Percentiles rank a stretch among this genome's conserved stretches.
Conservation (phyloP, 2,113 vertebrate genomes). For the Turdus rufiventris region DNA sequence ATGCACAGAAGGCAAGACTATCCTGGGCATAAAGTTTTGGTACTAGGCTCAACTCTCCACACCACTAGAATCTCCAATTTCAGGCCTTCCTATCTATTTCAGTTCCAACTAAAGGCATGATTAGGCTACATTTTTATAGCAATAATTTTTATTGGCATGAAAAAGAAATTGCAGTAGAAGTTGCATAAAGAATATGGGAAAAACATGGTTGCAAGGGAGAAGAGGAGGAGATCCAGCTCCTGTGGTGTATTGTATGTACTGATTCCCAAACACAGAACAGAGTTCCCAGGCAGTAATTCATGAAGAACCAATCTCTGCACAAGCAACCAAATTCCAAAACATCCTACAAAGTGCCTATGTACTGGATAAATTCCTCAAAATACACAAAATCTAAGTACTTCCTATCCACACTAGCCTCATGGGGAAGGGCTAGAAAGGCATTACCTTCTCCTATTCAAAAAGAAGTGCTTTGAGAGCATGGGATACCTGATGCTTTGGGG, state of each 20-base stretch:
- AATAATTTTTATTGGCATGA: neutral
- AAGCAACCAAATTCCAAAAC: neutral
- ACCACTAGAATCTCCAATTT: neutral
- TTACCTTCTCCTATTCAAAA: neutral
- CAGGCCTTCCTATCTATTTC: neutral
- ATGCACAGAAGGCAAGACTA: neutral
- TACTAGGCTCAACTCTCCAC: neutral
- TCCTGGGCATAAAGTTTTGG: slow-evolving; percentile 14
- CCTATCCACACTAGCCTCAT: neutral
- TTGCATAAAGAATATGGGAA: neutral
- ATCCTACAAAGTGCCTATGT: neutral
- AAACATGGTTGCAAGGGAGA: neutral
- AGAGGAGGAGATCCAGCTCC: neutral
- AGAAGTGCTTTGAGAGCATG: neutral
- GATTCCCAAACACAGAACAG: neutral
- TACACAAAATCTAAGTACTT: neutral
- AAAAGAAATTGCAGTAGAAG: neutral
- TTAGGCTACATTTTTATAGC: neutral
- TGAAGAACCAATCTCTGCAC: neutral
- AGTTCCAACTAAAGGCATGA: slow-evolving; percentile 3
- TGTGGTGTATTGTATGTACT: neutral
- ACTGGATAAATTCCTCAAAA: neutral
- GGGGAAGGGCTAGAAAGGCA: neutral
- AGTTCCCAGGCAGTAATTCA: neutral
- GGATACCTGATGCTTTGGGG: neutral